Conservation (phyloP, 1,140 invertebrate genomes). For the Marisa cornuarietis region DNA sequence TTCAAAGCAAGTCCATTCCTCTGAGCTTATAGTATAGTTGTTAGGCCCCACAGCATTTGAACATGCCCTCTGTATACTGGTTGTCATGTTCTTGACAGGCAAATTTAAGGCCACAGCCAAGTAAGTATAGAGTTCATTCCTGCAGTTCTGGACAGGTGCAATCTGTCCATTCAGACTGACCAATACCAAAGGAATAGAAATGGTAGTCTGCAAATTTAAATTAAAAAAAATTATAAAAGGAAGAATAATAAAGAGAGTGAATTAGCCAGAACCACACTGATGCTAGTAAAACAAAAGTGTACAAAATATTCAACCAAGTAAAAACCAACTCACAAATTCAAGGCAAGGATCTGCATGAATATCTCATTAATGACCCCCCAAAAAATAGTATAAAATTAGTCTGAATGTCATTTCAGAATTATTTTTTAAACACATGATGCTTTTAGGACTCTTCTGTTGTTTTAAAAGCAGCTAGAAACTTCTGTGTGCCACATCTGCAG, state of each 20-base stretch:
- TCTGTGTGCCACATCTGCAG: not conserved
- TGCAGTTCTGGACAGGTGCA: conserved; percentile 16
- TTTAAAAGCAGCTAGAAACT: too few relatives aligned
- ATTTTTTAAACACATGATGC: too few relatives aligned
- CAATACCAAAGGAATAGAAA: conserved; percentile 25
- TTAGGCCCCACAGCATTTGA: not conserved
- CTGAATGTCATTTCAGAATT: too few relatives aligned
- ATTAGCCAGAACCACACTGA: not conserved
- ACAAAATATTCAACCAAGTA: not conserved
- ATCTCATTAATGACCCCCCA: too few relatives aligned
- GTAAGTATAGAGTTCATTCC: conserved; percentile 1
- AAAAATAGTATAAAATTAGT: too few relatives aligned
- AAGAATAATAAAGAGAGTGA: not conserved
- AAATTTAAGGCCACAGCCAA: not conserved
- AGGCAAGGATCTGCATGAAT: too few relatives aligned
- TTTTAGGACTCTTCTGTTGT: too few relatives aligned
- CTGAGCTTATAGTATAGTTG: conserved; percentile 9
- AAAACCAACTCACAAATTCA: not conserved
- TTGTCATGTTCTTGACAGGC: conserved; percentile 5
- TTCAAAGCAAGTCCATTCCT: conserved; percentile 14
- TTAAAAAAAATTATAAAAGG: not conserved
- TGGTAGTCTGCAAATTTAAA: conserved; percentile 15
- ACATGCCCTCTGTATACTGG: conserved; percentile 4
- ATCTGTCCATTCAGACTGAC: conserved; percentile 14
- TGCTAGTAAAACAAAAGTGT: not conserved